A percentile compares a stretch with the other conserved stretches of the same genome.
These are phyloP conservation scores for Chrysomela aeneicollis DNA, from an alignment of 2,888 invertebrate species.

Conservation along the genomic window DNA sequence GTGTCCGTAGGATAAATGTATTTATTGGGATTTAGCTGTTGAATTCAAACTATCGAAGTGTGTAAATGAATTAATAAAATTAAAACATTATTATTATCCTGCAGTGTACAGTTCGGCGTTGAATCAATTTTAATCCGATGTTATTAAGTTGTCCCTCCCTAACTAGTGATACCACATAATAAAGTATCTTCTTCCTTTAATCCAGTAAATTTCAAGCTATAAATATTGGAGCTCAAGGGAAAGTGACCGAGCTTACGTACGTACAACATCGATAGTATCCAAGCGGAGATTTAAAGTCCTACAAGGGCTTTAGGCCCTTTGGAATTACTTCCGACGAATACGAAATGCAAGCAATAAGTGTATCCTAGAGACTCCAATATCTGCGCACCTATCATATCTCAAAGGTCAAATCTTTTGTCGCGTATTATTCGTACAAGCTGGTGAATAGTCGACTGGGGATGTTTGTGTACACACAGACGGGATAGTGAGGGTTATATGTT, in stretches of 20 bases:
- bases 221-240: slow-evolving; percentile 47
- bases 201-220: slow-evolving; percentile 47
- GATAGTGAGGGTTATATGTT: slow-evolving; percentile 26
- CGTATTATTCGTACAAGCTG: slow-evolving; percentile 25
- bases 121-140: background rate
- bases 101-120: background rate
- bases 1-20: no score
- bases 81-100: background rate
- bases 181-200: slow-evolving; percentile 34
- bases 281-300: slow-evolving; percentile 17
- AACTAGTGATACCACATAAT: slow-evolving; percentile 17
- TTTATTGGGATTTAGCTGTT: no score
- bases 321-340: slow-evolving; percentile 38
- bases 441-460: slow-evolving; percentile 34
- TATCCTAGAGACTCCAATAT: slow-evolving; percentile 15
- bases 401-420: slow-evolving; percentile 39
- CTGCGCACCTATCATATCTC: slow-evolving; percentile 27
- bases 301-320: slow-evolving; percentile 38
- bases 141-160: slow-evolving; percentile 2
- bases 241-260: slow-evolving; percentile 48
- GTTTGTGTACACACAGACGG: slow-evolving; percentile 27
- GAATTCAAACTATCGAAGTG: no score
- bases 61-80: no score
- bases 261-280: slow-evolving; percentile 42
- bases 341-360: slow-evolving; percentile 40